Percentiles rank a stretch among this genome's conserved stretches.
These are phyloP conservation scores for Poecilia wingei DNA, from an alignment of 2,797 vertebrate species.

Conservation along the genomic window DNA sequence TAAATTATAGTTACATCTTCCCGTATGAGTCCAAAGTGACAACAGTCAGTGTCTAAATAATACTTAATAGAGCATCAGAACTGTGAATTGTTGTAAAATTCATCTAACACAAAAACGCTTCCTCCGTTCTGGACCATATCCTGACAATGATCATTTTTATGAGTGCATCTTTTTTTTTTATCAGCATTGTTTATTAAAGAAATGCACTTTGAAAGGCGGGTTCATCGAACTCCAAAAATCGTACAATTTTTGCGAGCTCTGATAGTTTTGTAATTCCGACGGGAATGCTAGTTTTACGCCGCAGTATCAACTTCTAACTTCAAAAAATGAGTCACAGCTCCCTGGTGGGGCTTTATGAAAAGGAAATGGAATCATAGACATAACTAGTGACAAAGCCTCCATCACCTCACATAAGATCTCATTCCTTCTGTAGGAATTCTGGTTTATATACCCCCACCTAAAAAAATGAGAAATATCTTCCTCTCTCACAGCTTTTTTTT, in stretches of 20 bases:
- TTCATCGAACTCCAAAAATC: constrained; percentile 69
- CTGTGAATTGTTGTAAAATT: constrained; percentile 35
- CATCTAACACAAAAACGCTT: constrained; percentile 40
- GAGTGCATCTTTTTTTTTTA: constrained; percentile 54
- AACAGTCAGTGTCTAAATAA: constrained; percentile 54
- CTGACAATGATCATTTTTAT: constrained; percentile 65
- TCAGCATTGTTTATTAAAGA: constrained; percentile 76
- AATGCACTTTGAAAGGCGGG: constrained; percentile 63
- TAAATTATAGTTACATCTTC: background rate
- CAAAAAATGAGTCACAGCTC: constrained; percentile 78
- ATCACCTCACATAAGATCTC: constrained; percentile 77
- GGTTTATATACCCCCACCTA: constrained; percentile 59
- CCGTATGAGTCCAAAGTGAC: constrained; percentile 41
- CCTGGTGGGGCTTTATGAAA: constrained; percentile 68
- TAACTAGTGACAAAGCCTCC: constrained; percentile 80
- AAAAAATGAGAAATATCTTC: constrained; percentile 77
- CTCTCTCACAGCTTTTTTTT: constrained; percentile 44
- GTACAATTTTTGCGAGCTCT: constrained; percentile 60
- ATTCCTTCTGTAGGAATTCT: constrained; percentile 78
- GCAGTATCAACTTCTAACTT: constrained; percentile 79
- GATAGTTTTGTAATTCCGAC: constrained; percentile 74
- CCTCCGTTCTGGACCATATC: constrained; percentile 52
- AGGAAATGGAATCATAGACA: constrained; percentile 78
- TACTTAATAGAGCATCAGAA: constrained; percentile 49
- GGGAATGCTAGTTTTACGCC: constrained; percentile 75